phyloP scores from a whole-genome alignment of 2,797 vertebrate species.

The Gallirallus australis region DNA sequence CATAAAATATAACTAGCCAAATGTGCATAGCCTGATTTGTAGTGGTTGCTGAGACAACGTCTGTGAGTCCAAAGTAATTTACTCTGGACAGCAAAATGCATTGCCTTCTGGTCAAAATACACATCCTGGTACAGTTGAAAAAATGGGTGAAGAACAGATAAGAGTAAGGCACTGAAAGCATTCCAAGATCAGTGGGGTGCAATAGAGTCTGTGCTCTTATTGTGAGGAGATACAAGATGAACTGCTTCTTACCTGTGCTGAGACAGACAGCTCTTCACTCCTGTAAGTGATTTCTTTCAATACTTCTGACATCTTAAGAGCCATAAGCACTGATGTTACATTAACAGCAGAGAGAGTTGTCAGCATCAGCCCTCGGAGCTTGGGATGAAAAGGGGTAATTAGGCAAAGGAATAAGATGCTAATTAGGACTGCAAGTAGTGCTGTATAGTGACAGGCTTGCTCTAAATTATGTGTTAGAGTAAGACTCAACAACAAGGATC shows the following conservation, averaged over 20 bases:
- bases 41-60: background rate
- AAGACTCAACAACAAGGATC: slow-evolving; percentile 4
- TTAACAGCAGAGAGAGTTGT: slow-evolving; percentile 81
- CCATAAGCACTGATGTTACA: slow-evolving; percentile 80
- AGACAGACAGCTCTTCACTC: slow-evolving; percentile 85
- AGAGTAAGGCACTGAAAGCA: background rate
- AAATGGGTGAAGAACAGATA: background rate
- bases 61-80: background rate
- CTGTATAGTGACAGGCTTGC: slow-evolving; percentile 18
- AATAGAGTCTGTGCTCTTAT: background rate
- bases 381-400: slow-evolving; percentile 35
- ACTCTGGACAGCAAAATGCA: background rate
- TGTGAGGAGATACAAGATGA: background rate
- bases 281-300: slow-evolving; percentile 85
- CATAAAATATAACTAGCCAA: background rate
- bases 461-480: background rate
- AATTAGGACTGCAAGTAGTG: slow-evolving; percentile 9
- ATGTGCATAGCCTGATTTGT: background rate
- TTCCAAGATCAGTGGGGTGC: background rate
- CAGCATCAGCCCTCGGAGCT: slow-evolving; percentile 91
- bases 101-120: background rate
- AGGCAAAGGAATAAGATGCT: slow-evolving; percentile 23
- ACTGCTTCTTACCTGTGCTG: slow-evolving; percentile 84
- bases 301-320: slow-evolving; percentile 85
- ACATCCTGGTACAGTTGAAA: background rate